These are phyloP conservation scores for Platysternon megacephalum DNA, from an alignment of 2,113 vertebrate species.

Conservation along the genomic window DNA sequence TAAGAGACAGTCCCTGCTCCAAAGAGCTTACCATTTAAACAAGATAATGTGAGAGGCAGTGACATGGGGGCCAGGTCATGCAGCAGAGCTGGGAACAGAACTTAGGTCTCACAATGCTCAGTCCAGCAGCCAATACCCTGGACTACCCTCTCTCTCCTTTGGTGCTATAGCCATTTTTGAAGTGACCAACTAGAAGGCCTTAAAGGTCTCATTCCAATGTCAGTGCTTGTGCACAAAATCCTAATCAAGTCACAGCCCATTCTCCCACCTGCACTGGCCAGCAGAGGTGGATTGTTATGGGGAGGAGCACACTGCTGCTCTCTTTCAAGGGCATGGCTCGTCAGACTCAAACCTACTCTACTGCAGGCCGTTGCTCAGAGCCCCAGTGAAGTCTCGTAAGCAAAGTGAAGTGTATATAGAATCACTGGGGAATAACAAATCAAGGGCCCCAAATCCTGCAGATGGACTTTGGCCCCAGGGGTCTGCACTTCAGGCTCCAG, in stretches of 20 bases:
- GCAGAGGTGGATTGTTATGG: not conserved
- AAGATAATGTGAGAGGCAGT: not conserved
- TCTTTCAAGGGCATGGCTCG: too few species aligned
- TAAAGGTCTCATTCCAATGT: not conserved
- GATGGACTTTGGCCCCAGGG: too few species aligned
- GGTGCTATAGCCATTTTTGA: not conserved
- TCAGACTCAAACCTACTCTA: too few species aligned
- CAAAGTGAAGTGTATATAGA: too few species aligned
- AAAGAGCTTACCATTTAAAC: not conserved
- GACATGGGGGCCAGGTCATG: not conserved
- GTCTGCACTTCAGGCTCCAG: too few species aligned
- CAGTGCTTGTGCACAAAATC: not conserved
- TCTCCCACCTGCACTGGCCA: too few species aligned
- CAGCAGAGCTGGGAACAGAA: not conserved
- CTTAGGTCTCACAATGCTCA: too few species aligned
- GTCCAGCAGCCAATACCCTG: not conserved
- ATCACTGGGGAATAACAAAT: too few species aligned
- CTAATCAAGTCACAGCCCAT: not conserved
- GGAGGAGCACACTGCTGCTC: not conserved
- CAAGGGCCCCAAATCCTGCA: too few species aligned
- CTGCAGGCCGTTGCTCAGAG: too few species aligned
- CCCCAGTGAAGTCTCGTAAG: too few species aligned
- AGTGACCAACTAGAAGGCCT: not conserved
- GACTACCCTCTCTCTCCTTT: not conserved
- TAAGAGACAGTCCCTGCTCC: not conserved